A percentile compares a stretch with the other conserved stretches of the same genome.
Evolutionary conservation across 2,888 invertebrate species (phyloP).

Genomic region (Eustalomyia histrio): DNA sequence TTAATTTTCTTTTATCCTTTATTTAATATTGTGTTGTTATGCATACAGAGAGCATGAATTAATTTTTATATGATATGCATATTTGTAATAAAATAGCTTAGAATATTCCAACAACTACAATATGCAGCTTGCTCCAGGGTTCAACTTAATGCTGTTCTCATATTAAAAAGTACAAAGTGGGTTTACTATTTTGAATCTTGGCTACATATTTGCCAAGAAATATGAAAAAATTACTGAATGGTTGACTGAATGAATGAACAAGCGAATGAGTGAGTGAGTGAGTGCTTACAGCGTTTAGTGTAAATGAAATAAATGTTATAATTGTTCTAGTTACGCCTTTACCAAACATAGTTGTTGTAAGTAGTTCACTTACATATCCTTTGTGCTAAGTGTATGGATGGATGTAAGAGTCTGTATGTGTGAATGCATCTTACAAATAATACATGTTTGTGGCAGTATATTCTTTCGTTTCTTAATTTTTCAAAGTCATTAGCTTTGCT

Average conservation of each 20-base stretch:
- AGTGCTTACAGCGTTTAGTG: conserved; percentile 51
- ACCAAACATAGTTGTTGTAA: background rate
- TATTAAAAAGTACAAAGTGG: conserved; percentile 31
- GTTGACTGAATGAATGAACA: conserved; percentile 13
- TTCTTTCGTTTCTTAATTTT: conserved; percentile 18
- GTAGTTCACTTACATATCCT: conserved; percentile 23
- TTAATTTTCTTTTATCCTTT: conserved; percentile 21
- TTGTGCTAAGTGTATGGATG: background rate
- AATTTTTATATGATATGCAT: no score
- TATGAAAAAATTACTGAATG: conserved; percentile 35
- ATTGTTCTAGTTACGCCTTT: conserved; percentile 54
- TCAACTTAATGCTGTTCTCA: conserved; percentile 27
- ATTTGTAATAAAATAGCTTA: conserved; percentile 30
- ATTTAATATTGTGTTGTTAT: conserved; percentile 22
- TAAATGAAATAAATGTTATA: conserved; percentile 54
- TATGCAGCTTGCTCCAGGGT: conserved; percentile 14
- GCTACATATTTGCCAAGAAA: no score
- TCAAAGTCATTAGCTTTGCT: conserved; percentile 48
- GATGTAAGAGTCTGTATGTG: background rate
- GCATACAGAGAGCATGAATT: conserved; percentile 7
- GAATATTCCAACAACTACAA: conserved; percentile 17
- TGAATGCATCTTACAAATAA: background rate
- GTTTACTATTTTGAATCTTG: conserved; percentile 22
- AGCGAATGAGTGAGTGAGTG: background rate
- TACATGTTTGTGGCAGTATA: conserved; percentile 26